Evolutionary conservation across 2,113 vertebrate species (phyloP), one percentile per base, ranked within the genome.

Genomic region (Daubentonia madagascariensis): DNA sequence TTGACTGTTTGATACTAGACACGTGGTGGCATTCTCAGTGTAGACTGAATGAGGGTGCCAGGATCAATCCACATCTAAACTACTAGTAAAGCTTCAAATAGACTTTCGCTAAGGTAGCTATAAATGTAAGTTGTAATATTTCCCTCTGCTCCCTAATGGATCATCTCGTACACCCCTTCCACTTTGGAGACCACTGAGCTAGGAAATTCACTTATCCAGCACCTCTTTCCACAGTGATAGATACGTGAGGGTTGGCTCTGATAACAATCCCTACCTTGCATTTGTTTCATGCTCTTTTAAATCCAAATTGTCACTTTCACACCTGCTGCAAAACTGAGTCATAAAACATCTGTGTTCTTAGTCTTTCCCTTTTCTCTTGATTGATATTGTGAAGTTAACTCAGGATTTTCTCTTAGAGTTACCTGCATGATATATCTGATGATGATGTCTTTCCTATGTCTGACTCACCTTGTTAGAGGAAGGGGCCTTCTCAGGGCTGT

Each of bases 281-380:
- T 18, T 13, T n/a, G 22, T 68, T 75, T 94, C 92, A 86, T 75
- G 86, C 78, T 95, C 43, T 96, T 96, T 96, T 76, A 97, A 88
- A 78, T 87, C 78, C 85, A 91, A 88, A 94, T 40, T 65, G 91
- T 85, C 96, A 81, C 76, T 72, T 87, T 80, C 61, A 79, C 68
- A 95, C 63, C 87, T 94, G 88, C 87, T 65, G 84, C 65, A 88
- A 72, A 81, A 59, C 70, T 20, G 35, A 94, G 90, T 57, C 85
- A 90, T 75, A 76, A 90, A 87, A 80, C 84, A 67, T 76, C 94
- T 76, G 68, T 25, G 65, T 65, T 92, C 54, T 50, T 52, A 14
- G 40, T 50, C 48, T 48, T 67, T 73, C 30, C 45, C 40, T 91
- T 97, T 48, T 87, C 52, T 95, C 65, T 67, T 85, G 80, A 91